These are phyloP conservation scores for Trachelus iudaicus DNA, from an alignment of 2,888 invertebrate species.

Conservation along the genomic window DNA sequence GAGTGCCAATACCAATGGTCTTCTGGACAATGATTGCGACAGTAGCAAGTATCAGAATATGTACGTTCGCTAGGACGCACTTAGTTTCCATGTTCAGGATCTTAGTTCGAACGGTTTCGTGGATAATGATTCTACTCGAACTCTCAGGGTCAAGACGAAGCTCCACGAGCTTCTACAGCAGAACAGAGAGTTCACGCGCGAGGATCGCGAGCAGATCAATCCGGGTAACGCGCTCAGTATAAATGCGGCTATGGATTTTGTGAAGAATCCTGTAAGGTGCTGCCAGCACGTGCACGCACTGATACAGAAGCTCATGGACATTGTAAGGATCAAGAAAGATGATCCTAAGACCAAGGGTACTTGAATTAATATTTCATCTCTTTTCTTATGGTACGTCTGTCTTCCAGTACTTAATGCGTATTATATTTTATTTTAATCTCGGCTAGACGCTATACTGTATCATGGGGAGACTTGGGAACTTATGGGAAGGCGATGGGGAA, in stretches of 20 bases:
- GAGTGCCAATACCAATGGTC: conserved; percentile 97
- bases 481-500: conserved; percentile 97
- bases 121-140: conserved; percentile 8
- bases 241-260: conserved; percentile 90
- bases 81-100: background rate
- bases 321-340: conserved; percentile 87
- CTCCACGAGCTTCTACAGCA: conserved; percentile 93
- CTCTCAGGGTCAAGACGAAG: conserved; percentile 89
- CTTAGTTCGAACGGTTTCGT: background rate
- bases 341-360: conserved; percentile 87
- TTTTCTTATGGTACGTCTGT: background rate
- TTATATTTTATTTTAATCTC: conserved; percentile 12
- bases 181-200: conserved; percentile 85
- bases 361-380: conserved; percentile 2
- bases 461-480: conserved; percentile 99
- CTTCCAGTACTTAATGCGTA: background rate
- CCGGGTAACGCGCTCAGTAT: conserved; percentile 94
- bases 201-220: conserved; percentile 89
- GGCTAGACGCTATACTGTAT: conserved; percentile 88
- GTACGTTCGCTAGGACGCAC: conserved; percentile 69
- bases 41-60: conserved; percentile 95
- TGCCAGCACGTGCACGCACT: conserved; percentile 91
- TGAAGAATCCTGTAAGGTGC: conserved; percentile 94
- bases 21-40: conserved; percentile 98
- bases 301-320: conserved; percentile 86